Evolutionary conservation across 1,140 invertebrate genomes (phyloP).

Genomic region (Conus ventricosus): DNA sequence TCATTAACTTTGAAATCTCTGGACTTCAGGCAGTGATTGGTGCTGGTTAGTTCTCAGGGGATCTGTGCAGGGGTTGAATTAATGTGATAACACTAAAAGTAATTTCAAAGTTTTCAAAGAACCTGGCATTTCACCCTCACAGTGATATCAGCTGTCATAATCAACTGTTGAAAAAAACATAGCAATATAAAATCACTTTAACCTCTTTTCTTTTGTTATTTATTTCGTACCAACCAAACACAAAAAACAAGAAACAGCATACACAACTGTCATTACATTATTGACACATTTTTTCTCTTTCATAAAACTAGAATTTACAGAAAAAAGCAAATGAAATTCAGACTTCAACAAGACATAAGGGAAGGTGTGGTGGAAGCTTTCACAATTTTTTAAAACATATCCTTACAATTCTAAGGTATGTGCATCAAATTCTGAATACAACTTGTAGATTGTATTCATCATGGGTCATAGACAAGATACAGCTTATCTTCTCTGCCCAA

Average conservation of each 20-base stretch:
- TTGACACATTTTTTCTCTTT: not conserved
- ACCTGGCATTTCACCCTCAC: no score
- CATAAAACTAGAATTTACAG: not conserved
- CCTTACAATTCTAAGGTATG: not conserved
- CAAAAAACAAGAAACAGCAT: not conserved
- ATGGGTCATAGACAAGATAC: not conserved
- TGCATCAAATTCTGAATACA: not conserved
- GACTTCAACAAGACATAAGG: not conserved
- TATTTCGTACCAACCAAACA: not conserved
- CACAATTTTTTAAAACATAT: not conserved
- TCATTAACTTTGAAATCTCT: no score
- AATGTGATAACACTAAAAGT: no score
- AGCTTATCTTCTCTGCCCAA: not conserved
- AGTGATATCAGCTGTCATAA: no score
- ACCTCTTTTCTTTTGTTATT: not conserved
- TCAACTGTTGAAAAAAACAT: no score
- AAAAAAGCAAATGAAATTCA: not conserved
- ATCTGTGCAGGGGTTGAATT: no score
- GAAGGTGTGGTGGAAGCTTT: not conserved
- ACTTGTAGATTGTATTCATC: not conserved
- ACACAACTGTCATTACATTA: not conserved
- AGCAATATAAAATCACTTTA: not conserved
- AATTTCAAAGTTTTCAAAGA: no score
- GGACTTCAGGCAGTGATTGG: no score
- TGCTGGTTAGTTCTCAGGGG: no score